Conservation (phyloP, 2,113 vertebrate genomes). For the Colossoma macropomum region DNA sequence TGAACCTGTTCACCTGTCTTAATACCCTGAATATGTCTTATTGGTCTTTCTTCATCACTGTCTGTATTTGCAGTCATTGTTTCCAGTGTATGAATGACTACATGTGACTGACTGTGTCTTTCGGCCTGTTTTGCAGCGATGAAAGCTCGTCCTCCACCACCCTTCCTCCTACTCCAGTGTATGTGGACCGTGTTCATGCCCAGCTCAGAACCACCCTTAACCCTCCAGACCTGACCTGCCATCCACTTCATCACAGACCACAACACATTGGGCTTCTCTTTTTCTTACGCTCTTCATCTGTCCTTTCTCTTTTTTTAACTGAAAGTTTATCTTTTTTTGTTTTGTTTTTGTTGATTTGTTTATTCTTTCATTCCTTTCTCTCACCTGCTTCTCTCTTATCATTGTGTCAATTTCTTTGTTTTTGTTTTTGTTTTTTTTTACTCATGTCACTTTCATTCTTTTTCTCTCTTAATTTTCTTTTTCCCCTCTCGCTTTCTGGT, state of each 20-base stretch:
- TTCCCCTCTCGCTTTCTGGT: neutral
- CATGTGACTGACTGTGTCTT: constrained; percentile 57
- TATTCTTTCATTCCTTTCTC: constrained; percentile 5
- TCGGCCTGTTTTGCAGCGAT: constrained; percentile 75
- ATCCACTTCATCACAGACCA: constrained; percentile 72
- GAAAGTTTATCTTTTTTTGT: neutral
- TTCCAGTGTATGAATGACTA: constrained; percentile 5
- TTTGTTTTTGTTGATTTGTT: neutral
- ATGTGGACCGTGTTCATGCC: constrained; percentile 51
- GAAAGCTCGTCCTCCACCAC: constrained; percentile 63
- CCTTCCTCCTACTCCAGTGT: constrained; percentile 57
- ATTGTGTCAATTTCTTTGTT: neutral
- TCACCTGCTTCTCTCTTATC: neutral
- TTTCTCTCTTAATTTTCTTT: constrained; percentile 24
- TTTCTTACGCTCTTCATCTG: constrained; percentile 57
- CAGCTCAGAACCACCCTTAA: constrained; percentile 46
- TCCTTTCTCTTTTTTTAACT: constrained; percentile 53
- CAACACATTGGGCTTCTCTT: constrained; percentile 47
- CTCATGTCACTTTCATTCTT: constrained; percentile 45
- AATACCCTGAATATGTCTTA: constrained; percentile 8
- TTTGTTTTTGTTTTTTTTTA: neutral
- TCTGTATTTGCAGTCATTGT: constrained; percentile 63
- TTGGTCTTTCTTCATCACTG: constrained; percentile 50
- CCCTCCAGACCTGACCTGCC: constrained; percentile 62
- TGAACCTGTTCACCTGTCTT: neutral